Evolutionary conservation across 2,113 vertebrate genomes (phyloP).

Genomic region (Datnioides undecimradiatus): DNA sequence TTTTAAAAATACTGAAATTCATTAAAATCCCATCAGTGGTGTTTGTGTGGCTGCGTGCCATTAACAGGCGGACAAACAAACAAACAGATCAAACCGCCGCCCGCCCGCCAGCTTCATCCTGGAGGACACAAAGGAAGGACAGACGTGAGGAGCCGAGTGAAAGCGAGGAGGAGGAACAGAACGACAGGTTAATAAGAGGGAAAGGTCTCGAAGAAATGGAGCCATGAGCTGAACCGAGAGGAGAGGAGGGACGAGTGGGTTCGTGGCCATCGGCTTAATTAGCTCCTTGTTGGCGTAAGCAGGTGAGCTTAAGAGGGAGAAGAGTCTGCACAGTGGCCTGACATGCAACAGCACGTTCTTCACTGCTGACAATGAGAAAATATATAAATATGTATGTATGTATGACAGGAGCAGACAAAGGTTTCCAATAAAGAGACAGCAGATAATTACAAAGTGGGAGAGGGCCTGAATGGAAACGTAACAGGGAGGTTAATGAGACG

Average conservation of each 20-base stretch:
- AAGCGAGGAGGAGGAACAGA: not conserved
- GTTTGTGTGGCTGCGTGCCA: conserved; percentile 19
- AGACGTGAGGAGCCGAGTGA: not conserved
- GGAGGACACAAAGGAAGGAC: not conserved
- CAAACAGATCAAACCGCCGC: not conserved
- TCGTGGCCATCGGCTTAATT: not conserved
- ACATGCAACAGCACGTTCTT: not conserved
- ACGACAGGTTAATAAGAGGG: not conserved
- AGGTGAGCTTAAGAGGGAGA: not conserved
- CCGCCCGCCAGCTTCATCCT: not conserved
- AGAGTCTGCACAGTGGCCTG: not conserved
- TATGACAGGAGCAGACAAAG: not conserved
- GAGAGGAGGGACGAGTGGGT: not conserved
- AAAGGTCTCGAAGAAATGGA: not conserved
- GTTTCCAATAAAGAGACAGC: not conserved
- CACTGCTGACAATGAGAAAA: not conserved
- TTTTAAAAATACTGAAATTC: conserved; percentile 4
- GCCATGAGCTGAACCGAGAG: not conserved
- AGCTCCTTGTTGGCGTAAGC: not conserved
- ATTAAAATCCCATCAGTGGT: conserved; percentile 32
- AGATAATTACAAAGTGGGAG: not conserved
- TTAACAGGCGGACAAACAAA: conserved; percentile 24
- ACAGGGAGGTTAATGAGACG: not conserved
- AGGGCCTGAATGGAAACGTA: not conserved
- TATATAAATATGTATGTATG: too few species aligned